These are phyloP conservation scores for Nephrocerus scutellatus DNA, from an alignment of 2,888 invertebrate species.

Conservation along the genomic window DNA sequence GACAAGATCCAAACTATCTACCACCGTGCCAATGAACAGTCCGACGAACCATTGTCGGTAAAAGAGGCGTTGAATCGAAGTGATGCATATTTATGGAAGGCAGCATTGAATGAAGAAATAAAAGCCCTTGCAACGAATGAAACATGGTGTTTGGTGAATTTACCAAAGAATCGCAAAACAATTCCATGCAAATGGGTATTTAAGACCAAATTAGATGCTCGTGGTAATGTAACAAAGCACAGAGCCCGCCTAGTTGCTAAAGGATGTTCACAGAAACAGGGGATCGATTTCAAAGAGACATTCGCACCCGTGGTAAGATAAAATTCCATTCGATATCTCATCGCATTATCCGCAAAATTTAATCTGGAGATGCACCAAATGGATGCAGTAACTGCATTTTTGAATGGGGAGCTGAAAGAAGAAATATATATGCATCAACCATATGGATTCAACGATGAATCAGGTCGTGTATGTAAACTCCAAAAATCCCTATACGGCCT, in stretches of 20 bases:
- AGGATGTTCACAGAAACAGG: conserved; percentile 14
- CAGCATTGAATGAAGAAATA: conserved; percentile 8
- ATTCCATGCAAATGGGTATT: conserved; percentile 13
- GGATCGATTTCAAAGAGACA: conserved; percentile 23
- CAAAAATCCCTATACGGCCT: conserved; percentile 22
- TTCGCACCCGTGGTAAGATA: conserved; percentile 24
- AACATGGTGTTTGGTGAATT: conserved; percentile 8
- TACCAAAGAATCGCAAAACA: conserved; percentile 10
- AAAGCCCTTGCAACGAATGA: conserved; percentile 1
- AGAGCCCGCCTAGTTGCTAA: conserved; percentile 13
- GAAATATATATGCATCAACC: conserved; percentile 20
- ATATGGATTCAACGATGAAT: conserved; percentile 16
- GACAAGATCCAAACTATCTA: too few species aligned
- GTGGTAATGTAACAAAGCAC: conserved; percentile 7
- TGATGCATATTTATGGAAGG: conserved; percentile 4
- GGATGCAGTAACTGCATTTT: conserved; percentile 20
- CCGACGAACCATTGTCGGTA: background rate
- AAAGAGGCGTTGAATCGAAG: conserved; percentile 5
- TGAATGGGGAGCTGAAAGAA: conserved; percentile 18
- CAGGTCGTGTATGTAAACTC: conserved; percentile 17
- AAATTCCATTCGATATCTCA: conserved; percentile 20
- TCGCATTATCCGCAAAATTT: conserved; percentile 16
- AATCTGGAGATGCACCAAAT: conserved; percentile 17
- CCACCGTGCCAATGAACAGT: too few species aligned
- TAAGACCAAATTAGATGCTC: conserved; percentile 14